A percentile compares a stretch with the other conserved stretches of the same genome.
phyloP scores from a whole-genome alignment of 2,888 invertebrate genomes.

The Megamerina dolium region DNA sequence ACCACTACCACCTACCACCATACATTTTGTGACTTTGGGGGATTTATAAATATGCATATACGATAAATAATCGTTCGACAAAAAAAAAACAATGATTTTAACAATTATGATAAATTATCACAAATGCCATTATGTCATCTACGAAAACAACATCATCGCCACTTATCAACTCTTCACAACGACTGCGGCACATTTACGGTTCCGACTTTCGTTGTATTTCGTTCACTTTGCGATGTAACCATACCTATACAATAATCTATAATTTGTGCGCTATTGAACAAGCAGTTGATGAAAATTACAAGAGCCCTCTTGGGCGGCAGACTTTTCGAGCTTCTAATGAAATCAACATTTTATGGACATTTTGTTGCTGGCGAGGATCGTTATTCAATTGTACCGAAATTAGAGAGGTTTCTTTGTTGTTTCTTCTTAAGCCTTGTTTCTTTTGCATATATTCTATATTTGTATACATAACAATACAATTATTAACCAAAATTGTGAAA shows the following conservation, averaged over 20 bases:
- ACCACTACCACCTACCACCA: too few species aligned
- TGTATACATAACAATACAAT: neutral
- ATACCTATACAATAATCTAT: neutral
- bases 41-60: too few species aligned
- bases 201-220: too few species aligned
- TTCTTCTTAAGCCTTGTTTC: slow-evolving; percentile 9
- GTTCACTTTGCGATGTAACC: too few species aligned
- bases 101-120: too few species aligned
- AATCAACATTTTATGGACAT: slow-evolving; percentile 95
- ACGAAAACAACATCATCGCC: too few species aligned
- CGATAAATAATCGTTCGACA: too few species aligned
- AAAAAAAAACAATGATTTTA: too few species aligned
- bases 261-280: slow-evolving; percentile 1
- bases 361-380: slow-evolving; percentile 97
- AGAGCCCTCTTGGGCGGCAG: slow-evolving; percentile 70
- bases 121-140: too few species aligned
- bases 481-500: neutral
- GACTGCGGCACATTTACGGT: too few species aligned
- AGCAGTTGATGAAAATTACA: slow-evolving; percentile 77
- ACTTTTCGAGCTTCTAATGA: slow-evolving; percentile 80
- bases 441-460: slow-evolving; percentile 5
- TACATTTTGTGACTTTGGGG: too few species aligned
- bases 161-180: too few species aligned
- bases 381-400: slow-evolving; percentile 73
- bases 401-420: slow-evolving; percentile 57